These are phyloP conservation scores for Apeira syringaria DNA, from an alignment of 2,888 invertebrate genomes.

Conservation along the genomic window DNA sequence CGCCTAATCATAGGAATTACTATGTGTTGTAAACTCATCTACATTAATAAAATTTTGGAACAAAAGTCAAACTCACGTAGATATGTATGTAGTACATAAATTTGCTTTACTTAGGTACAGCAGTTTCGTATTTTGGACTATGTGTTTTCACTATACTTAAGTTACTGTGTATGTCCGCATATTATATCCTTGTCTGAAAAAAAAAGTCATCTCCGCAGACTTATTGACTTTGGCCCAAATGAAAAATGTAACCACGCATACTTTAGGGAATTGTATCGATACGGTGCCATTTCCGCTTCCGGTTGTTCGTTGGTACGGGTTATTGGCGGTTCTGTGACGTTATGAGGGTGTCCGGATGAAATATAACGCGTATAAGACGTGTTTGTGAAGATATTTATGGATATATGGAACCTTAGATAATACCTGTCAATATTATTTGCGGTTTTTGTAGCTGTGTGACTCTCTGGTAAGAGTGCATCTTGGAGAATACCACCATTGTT, in stretches of 20 bases:
- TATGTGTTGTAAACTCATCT: too few species aligned
- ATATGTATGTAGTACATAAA: too few species aligned
- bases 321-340: constrained; percentile 11
- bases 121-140: too few species aligned
- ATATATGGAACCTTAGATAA: too few species aligned
- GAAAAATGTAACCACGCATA: constrained; percentile 60
- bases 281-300: constrained; percentile 12
- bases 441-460: too few species aligned
- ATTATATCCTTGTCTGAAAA: constrained; percentile 49
- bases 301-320: constrained; percentile 12
- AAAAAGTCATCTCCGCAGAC: constrained; percentile 77
- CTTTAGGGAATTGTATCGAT: constrained; percentile 69
- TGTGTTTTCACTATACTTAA: neutral
- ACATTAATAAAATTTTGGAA: too few species aligned
- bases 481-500: too few species aligned
- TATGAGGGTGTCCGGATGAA: constrained; percentile 14
- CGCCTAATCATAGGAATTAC: too few species aligned
- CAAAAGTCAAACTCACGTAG: too few species aligned
- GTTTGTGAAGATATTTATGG: constrained; percentile 2
- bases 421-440: too few species aligned
- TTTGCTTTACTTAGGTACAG: too few species aligned
- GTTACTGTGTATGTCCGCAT: constrained; percentile 19
- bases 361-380: constrained; percentile 4
- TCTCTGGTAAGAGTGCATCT: too few species aligned
- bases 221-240: constrained; percentile 71